Evolutionary conservation across 2,797 vertebrate genomes (phyloP).

Genomic region (Sarcoramphus papa): DNA sequence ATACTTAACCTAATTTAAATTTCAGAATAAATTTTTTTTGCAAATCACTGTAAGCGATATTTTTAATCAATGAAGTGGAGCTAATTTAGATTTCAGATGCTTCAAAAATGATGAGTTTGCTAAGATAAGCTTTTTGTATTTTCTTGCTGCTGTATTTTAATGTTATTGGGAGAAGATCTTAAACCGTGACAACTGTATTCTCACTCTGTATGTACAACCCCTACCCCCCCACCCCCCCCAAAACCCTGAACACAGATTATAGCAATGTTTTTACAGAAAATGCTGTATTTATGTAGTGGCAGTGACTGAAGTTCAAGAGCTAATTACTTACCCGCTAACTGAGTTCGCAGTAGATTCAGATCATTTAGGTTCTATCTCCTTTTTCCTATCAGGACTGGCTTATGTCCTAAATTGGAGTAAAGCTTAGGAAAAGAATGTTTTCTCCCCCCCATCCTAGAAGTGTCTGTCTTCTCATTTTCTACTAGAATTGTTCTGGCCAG

Average conservation of each 20-base stretch:
- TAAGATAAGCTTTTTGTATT: conserved; percentile 25
- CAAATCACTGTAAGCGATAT: conserved; percentile 62
- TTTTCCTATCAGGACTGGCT: neutral
- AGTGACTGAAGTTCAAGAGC: neutral
- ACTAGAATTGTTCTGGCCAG: neutral
- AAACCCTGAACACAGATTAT: neutral
- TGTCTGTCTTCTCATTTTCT: neutral
- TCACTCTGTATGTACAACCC: neutral
- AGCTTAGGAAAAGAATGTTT: neutral
- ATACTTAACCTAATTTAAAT: conserved; percentile 72
- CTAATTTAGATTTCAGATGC: conserved; percentile 66
- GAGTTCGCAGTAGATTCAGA: neutral
- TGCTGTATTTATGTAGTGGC: neutral
- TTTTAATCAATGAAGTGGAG: conserved; percentile 69
- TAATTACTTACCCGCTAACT: neutral
- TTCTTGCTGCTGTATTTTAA: conserved; percentile 24
- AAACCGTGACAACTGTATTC: conserved; percentile 5
- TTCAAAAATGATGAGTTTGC: neutral
- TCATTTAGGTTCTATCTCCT: neutral
- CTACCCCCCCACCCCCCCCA: too few species aligned
- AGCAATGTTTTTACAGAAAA: neutral
- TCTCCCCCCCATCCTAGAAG: neutral
- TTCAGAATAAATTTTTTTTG: conserved; percentile 60
- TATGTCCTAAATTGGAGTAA: neutral
- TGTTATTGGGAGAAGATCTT: neutral